These are phyloP conservation scores for Sminthurinus aureus DNA, from an alignment of 2,888 invertebrate genomes.

Conservation along the genomic window DNA sequence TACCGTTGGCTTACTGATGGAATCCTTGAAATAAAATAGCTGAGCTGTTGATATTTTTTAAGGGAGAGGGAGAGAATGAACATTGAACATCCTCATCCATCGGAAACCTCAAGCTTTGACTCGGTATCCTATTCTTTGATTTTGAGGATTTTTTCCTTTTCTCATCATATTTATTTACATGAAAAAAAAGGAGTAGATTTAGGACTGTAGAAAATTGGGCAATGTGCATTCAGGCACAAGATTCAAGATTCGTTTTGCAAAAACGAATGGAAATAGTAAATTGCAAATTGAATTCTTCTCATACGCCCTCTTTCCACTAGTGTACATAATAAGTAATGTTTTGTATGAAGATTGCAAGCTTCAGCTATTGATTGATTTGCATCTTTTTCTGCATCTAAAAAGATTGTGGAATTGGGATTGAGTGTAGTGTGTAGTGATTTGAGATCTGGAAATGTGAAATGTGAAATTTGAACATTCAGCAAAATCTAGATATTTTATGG, in stretches of 20 bases:
- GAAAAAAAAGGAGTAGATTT: not conserved
- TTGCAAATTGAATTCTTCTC: not conserved
- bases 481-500: too few species aligned
- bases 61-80: not conserved
- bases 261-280: not conserved
- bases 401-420: too few species aligned
- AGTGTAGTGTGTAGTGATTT: too few species aligned
- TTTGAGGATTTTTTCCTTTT: not conserved
- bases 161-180: not conserved
- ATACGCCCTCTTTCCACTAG: not conserved
- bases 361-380: too few species aligned
- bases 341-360: too few species aligned
- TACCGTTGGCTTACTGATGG: too few species aligned
- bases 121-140: not conserved
- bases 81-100: not conserved
- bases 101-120: not conserved
- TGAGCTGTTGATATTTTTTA: too few species aligned
- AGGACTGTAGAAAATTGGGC: not conserved
- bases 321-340: too few species aligned
- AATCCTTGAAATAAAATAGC: too few species aligned
- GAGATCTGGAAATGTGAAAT: too few species aligned
- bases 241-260: not conserved
- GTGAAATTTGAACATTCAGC: too few species aligned
- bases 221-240: not conserved
- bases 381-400: too few species aligned